phyloP scores from a whole-genome alignment of 2,888 invertebrate genomes.

The Molorchus minor region DNA sequence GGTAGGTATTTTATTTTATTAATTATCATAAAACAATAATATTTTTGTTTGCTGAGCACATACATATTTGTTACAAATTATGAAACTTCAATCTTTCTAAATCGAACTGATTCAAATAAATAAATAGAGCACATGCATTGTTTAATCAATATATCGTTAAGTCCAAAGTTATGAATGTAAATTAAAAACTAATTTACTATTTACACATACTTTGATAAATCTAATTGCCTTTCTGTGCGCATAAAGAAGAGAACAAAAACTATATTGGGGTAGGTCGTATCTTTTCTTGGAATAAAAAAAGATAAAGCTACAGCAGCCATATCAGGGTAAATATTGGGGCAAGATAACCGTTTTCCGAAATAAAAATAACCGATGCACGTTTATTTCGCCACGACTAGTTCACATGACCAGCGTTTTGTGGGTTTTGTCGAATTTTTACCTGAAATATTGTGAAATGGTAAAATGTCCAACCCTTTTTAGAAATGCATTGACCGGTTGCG shows the following conservation, averaged over 20 bases:
- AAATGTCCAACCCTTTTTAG: constrained; percentile 40
- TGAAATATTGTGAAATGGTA: constrained; percentile 32
- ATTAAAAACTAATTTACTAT: too few relatives aligned
- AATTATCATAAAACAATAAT: too few relatives aligned
- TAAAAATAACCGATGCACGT: too few relatives aligned
- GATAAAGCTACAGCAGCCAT: constrained; percentile 25
- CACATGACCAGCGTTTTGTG: constrained; percentile 21
- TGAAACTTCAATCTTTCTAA: too few relatives aligned
- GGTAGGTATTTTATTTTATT: too few relatives aligned
- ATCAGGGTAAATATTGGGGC: constrained; percentile 33
- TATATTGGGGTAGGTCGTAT: constrained; percentile 24
- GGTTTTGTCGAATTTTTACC: constrained; percentile 32
- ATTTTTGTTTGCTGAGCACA: too few relatives aligned
- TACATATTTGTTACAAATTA: too few relatives aligned
- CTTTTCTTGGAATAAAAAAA: constrained; percentile 29
- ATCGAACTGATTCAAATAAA: too few relatives aligned
- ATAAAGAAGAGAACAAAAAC: constrained; percentile 29
- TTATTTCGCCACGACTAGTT: constrained; percentile 23
- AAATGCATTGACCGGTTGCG: constrained; percentile 23
- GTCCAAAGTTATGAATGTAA: too few relatives aligned
- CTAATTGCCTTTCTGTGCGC: constrained; percentile 6
- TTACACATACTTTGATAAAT: constrained; percentile 4
- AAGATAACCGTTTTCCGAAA: too few relatives aligned
- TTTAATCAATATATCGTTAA: constrained; percentile 14
- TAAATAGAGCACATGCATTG: too few relatives aligned